These are phyloP conservation scores for Acrobasis repandana DNA, from an alignment of 2,888 invertebrate species.

Conservation along the genomic window DNA sequence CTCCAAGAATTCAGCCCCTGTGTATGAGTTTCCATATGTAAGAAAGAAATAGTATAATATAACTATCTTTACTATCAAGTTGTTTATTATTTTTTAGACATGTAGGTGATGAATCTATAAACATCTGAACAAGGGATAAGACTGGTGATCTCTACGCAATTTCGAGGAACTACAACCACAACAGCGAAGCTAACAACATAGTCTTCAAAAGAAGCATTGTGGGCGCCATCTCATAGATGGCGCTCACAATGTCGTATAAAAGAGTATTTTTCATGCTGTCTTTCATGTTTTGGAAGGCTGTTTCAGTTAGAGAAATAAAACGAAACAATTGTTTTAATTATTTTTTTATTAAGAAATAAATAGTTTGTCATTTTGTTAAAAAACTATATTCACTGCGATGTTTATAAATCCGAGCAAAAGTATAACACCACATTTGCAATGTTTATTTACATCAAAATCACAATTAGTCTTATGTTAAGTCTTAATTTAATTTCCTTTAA, in stretches of 20 bases:
- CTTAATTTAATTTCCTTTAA: constrained; percentile 11
- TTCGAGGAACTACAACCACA: too few relatives aligned
- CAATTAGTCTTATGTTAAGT: constrained; percentile 12
- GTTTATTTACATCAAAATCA: constrained; percentile 10
- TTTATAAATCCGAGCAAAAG: constrained; percentile 2
- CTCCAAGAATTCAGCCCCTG: constrained; percentile 86
- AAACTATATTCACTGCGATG: constrained; percentile 12
- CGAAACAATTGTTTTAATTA: constrained; percentile 15
- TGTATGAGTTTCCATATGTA: constrained; percentile 91
- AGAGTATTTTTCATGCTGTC: too few relatives aligned
- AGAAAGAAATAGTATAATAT: constrained; percentile 86
- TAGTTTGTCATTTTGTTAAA: constrained; percentile 29
- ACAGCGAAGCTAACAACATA: too few relatives aligned
- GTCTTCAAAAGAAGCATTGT: too few relatives aligned
- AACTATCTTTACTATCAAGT: neutral
- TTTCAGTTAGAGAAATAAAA: too few relatives aligned
- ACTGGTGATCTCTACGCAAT: too few relatives aligned
- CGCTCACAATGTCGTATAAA: too few relatives aligned
- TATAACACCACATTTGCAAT: neutral
- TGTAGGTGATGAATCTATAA: too few relatives aligned
- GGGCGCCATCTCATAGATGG: too few relatives aligned
- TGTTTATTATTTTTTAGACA: neutral
- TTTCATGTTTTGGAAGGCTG: too few relatives aligned
- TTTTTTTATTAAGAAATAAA: constrained; percentile 24
- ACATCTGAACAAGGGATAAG: too few relatives aligned